A percentile compares a stretch with the other conserved stretches of the same genome.
Conservation (phyloP, 2,797 vertebrate species). For the Chaunax sp. region DNA sequence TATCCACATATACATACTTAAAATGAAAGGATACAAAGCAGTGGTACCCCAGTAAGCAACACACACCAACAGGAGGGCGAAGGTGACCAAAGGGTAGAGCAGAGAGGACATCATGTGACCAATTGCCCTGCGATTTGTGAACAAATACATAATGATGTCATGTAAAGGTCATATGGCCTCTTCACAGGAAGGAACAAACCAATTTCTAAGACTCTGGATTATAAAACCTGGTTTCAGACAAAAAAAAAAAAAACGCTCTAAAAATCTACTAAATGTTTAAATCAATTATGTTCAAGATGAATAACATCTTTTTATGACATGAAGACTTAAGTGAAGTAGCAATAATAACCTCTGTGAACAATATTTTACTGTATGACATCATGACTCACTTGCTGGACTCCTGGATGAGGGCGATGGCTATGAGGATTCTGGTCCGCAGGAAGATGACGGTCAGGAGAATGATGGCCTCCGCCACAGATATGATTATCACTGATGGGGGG, state of each 20-base stretch:
- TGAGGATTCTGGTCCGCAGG: constrained; percentile 88
- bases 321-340: not conserved
- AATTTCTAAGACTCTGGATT: not conserved
- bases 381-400: constrained; percentile 89
- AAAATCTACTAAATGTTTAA: not conserved
- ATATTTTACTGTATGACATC: not conserved
- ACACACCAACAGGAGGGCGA: constrained; percentile 88
- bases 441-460: constrained; percentile 88
- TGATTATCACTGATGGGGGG: constrained; percentile 85
- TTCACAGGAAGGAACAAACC: not conserved
- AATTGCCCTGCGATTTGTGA: constrained; percentile 83
- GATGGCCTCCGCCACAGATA: constrained; percentile 84
- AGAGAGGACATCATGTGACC: constrained; percentile 89
- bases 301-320: not conserved
- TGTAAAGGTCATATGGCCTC: not conserved
- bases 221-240: too few relatives aligned
- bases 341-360: not conserved
- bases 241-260: too few relatives aligned
- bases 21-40: constrained; percentile 90
- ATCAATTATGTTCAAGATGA: not conserved
- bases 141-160: constrained; percentile 27
- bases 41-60: constrained; percentile 90
- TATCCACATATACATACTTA: not conserved
- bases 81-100: constrained; percentile 89
- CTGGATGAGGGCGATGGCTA: constrained; percentile 89